Evolutionary conservation across 2,888 invertebrate genomes (phyloP).

Genomic region (Boloria euphrosyne): DNA sequence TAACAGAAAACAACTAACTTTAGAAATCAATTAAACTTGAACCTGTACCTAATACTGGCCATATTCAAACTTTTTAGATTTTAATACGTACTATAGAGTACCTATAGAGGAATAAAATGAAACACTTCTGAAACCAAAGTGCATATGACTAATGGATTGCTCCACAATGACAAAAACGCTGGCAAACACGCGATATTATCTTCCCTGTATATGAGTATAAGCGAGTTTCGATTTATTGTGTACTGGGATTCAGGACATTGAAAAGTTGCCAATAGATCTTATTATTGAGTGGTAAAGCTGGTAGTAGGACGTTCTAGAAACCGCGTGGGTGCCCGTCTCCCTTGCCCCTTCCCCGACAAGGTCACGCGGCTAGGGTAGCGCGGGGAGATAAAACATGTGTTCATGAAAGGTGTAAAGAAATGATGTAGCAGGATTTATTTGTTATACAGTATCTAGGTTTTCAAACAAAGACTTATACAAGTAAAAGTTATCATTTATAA

Average conservation of each 20-base stretch:
- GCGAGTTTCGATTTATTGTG: constrained; percentile 40
- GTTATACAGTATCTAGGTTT: constrained; percentile 26
- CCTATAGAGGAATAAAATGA: constrained; percentile 8
- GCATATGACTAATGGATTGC: constrained; percentile 39
- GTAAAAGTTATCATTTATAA: constrained; percentile 23
- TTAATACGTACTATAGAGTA: background rate
- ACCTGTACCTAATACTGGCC: too few relatives aligned
- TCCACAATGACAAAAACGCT: constrained; percentile 29
- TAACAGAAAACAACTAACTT: too few relatives aligned
- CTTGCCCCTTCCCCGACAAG: constrained; percentile 43
- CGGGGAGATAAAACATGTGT: constrained; percentile 48
- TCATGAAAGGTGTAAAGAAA: constrained; percentile 42
- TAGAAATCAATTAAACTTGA: too few relatives aligned
- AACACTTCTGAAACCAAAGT: constrained; percentile 20
- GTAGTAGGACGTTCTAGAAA: constrained; percentile 31
- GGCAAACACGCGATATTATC: constrained; percentile 35
- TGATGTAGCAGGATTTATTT: constrained; percentile 26
- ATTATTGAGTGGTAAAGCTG: constrained; percentile 25
- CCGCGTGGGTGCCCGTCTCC: constrained; percentile 43
- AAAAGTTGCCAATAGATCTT: constrained; percentile 22
- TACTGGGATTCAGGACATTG: constrained; percentile 39
- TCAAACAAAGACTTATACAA: constrained; percentile 22
- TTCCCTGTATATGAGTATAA: constrained; percentile 30
- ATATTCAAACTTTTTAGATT: too few relatives aligned
- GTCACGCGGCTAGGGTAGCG: constrained; percentile 42